Evolutionary conservation across 2,113 vertebrate species (phyloP).

Genomic region (Entelurus aequoreus): DNA sequence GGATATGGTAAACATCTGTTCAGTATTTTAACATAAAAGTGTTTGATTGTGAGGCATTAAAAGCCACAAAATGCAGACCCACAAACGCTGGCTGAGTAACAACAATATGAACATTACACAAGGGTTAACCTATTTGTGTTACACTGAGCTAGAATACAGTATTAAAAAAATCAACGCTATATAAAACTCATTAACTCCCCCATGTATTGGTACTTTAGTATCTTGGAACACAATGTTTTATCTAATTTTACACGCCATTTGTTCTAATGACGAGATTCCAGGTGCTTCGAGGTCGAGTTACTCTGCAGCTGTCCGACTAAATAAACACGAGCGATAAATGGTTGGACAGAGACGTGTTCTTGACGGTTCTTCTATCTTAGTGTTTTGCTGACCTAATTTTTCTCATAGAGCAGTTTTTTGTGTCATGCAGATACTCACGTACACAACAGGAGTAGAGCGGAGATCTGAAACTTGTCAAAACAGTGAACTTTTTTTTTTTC

Average conservation of each 20-base stretch:
- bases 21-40: no score
- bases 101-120: no score
- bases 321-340: conserved; percentile 57
- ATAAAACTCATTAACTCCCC: no score
- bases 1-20: no score
- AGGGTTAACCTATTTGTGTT: no score
- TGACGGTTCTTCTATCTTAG: conserved; percentile 34
- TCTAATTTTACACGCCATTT: background rate
- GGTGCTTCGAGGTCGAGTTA: conserved; percentile 64
- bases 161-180: no score
- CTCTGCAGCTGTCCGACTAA: conserved; percentile 65
- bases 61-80: no score
- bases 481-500: conserved; percentile 31
- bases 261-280: conserved; percentile 35
- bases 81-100: no score
- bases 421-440: background rate
- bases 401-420: background rate
- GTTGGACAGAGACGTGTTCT: conserved; percentile 23
- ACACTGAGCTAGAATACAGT: no score
- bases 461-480: conserved; percentile 68
- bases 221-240: background rate
- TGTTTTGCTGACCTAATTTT: background rate
- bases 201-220: no score
- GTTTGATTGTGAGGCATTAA: no score
- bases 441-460: conserved; percentile 40